Evolutionary conservation across 1,140 invertebrate genomes (phyloP).

Genomic region (Ridgeia piscesae): DNA sequence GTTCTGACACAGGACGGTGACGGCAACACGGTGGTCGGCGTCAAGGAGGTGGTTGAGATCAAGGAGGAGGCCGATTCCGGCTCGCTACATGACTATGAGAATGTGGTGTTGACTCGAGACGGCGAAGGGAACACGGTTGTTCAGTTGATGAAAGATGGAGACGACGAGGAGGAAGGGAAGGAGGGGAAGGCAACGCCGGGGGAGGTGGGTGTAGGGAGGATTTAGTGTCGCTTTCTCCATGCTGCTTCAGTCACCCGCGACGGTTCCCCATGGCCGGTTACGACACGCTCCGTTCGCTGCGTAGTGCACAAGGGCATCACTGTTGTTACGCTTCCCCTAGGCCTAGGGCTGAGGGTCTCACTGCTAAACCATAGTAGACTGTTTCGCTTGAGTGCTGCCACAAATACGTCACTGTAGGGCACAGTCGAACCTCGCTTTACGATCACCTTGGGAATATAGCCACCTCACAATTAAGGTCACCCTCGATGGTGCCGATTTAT

Average conservation of each 20-base stretch:
- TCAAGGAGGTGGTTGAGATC: not conserved
- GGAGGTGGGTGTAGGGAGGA: not conserved
- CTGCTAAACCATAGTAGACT: not conserved
- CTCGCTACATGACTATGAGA: not conserved
- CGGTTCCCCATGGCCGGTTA: not conserved
- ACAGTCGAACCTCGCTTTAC: no score
- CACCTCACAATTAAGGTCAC: no score
- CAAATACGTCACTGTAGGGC: no score
- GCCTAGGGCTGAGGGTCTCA: not conserved
- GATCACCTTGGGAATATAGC: no score
- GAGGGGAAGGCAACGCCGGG: not conserved
- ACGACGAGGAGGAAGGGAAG: not conserved
- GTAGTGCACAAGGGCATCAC: not conserved
- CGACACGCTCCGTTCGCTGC: not conserved
- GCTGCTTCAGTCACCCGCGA: not conserved
- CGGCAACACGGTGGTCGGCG: not conserved
- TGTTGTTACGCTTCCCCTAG: not conserved
- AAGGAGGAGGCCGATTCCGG: not conserved
- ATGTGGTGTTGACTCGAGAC: not conserved
- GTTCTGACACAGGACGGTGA: not conserved
- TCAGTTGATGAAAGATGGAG: not conserved
- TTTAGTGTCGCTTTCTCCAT: not conserved
- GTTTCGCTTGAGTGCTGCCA: no score
- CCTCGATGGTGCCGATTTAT: no score
- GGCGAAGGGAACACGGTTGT: not conserved